These are phyloP conservation scores for Netta rufina DNA, from an alignment of 2,797 vertebrate genomes.

Conservation along the genomic window DNA sequence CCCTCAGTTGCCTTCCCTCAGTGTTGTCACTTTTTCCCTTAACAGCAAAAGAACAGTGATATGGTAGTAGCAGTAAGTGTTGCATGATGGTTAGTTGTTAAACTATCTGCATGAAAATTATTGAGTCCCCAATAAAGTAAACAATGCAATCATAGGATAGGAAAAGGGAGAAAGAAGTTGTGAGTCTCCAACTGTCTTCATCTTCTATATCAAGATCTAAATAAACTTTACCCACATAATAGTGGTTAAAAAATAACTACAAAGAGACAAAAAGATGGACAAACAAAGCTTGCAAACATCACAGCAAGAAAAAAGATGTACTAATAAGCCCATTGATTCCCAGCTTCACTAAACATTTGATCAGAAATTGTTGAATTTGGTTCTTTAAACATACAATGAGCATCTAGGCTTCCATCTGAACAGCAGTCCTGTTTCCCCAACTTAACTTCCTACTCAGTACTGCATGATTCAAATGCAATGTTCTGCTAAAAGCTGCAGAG, in stretches of 20 bases:
- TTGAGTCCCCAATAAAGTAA: neutral
- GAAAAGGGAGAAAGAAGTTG: neutral
- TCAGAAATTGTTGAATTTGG: neutral
- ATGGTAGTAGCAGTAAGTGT: neutral
- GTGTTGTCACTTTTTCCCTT: neutral
- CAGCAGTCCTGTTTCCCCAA: neutral
- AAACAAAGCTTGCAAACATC: neutral
- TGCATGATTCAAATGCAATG: neutral
- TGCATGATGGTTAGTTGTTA: neutral
- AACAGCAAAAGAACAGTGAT: neutral
- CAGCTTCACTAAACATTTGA: neutral
- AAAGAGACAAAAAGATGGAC: neutral
- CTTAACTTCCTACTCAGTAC: neutral
- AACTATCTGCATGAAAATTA: neutral
- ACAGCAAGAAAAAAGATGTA: neutral
- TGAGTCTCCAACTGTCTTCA: neutral
- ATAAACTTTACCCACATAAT: neutral
- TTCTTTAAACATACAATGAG: neutral
- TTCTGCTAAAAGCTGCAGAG: neutral
- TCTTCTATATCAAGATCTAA: neutral
- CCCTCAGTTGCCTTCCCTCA: neutral
- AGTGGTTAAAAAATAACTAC: neutral
- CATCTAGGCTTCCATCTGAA: neutral
- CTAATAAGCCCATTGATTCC: neutral
- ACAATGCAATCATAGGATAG: neutral